A percentile compares a stretch with the other conserved stretches of the same genome.
Evolutionary conservation across 1,140 invertebrate genomes (phyloP).

Genomic region (Drosophila willistoni): DNA sequence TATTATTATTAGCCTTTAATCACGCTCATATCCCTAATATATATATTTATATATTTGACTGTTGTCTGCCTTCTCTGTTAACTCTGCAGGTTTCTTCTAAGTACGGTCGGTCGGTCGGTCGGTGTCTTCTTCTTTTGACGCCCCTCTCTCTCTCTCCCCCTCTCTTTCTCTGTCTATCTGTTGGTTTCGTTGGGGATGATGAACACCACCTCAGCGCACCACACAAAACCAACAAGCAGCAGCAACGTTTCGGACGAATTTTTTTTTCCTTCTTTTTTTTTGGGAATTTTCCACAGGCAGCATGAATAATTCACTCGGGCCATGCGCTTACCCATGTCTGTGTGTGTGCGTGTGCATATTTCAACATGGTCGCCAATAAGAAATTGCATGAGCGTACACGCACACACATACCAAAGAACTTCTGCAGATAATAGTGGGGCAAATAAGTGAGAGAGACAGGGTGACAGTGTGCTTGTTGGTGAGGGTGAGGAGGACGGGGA

Average conservation of each 20-base stretch:
- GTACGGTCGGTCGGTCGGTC: neutral
- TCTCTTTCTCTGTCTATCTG: conserved; percentile 23
- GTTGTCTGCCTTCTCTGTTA: neutral
- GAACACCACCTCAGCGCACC: conserved; percentile 1
- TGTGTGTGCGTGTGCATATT: conserved; percentile 37
- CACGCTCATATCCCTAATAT: conserved; percentile 4
- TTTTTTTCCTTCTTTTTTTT: conserved; percentile 47
- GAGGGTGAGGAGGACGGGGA: neutral
- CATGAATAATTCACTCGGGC: conserved; percentile 79
- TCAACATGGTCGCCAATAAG: conserved; percentile 74
- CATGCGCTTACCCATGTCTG: conserved; percentile 35
- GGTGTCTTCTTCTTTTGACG: no score
- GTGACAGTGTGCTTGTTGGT: neutral
- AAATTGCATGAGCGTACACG: conserved; percentile 71
- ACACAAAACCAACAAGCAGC: conserved; percentile 40
- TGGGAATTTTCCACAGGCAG: conserved; percentile 80
- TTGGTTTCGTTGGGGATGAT: neutral
- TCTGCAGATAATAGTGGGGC: conserved; percentile 43
- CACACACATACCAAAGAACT: conserved; percentile 32
- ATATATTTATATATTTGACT: neutral
- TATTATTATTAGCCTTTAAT: neutral
- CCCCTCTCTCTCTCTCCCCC: conserved; percentile 3
- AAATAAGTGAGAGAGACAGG: neutral
- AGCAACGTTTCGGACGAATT: conserved; percentile 77
- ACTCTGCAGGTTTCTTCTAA: conserved; percentile 5